Percentiles rank a stretch among this genome's conserved stretches.
These are phyloP conservation scores for Heterohyrax brucei DNA, from an alignment of 2,797 vertebrate genomes.

Conservation along the genomic window DNA sequence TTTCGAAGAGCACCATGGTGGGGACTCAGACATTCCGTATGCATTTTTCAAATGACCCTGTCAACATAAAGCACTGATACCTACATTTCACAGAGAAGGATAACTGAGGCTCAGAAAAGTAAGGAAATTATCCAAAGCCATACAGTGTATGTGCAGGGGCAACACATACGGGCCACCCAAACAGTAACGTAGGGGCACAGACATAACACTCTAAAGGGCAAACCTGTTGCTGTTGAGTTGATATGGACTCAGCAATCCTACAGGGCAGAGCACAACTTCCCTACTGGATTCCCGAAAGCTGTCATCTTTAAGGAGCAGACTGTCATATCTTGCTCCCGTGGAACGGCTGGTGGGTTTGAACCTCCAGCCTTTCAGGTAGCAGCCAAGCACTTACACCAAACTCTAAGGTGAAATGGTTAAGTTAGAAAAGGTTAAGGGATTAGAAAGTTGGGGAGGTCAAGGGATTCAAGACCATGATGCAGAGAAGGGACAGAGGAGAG, in stretches of 20 bases:
- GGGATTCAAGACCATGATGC: background rate
- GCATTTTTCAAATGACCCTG: background rate
- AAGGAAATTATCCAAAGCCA: background rate
- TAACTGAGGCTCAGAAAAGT: background rate
- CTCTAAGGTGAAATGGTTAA: background rate
- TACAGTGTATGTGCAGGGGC: background rate
- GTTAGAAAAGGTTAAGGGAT: background rate
- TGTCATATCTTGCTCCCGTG: background rate
- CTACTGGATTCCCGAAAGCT: background rate
- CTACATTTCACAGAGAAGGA: background rate
- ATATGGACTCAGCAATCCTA: background rate
- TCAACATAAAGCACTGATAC: background rate
- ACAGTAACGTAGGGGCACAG: background rate
- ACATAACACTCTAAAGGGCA: background rate
- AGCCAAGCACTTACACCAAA: background rate
- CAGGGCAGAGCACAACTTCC: background rate
- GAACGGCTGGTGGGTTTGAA: background rate
- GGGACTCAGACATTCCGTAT: too few species aligned
- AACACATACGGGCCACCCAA: accelerated
- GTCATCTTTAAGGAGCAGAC: background rate
- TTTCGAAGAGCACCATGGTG: too few species aligned
- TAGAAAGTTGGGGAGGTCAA: background rate
- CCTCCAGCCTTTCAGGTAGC: too few species aligned
- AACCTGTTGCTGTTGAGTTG: background rate
- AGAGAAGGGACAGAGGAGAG: background rate